Conservation (phyloP, 2,888 invertebrate genomes). For the Xylota segnis region DNA sequence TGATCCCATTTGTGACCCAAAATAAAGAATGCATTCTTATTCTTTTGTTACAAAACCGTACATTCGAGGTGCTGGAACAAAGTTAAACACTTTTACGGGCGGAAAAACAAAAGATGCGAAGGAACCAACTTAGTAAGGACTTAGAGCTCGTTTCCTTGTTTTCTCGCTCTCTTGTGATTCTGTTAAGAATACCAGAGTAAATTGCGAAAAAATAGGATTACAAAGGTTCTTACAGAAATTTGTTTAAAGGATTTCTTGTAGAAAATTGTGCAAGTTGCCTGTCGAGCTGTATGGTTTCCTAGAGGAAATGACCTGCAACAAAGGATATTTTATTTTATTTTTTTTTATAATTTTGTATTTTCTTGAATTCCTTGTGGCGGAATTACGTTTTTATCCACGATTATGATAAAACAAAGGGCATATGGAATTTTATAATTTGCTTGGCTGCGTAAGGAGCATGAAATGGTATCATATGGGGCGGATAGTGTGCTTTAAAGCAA, state of each 20-base stretch:
- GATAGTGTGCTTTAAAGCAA: too few relatives aligned
- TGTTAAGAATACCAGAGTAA: constrained; percentile 46
- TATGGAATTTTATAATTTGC: neutral
- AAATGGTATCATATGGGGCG: too few relatives aligned
- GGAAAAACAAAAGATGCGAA: constrained; percentile 37
- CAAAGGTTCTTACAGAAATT: constrained; percentile 61
- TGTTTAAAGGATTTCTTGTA: constrained; percentile 42
- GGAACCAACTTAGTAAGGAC: constrained; percentile 44
- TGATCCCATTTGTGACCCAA: constrained; percentile 58
- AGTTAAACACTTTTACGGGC: constrained; percentile 64
- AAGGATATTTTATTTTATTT: neutral
- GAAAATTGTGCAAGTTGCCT: neutral
- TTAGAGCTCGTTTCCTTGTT: constrained; percentile 9
- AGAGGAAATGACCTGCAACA: neutral
- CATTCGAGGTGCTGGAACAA: constrained; percentile 46
- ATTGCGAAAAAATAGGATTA: constrained; percentile 64
- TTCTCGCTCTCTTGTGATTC: constrained; percentile 8
- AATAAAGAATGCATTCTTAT: constrained; percentile 46
- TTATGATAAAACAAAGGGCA: neutral
- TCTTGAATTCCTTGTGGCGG: neutral
- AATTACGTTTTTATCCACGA: neutral
- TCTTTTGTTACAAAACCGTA: constrained; percentile 15
- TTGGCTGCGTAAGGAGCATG: neutral
- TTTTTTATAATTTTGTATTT: neutral
- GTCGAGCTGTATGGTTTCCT: neutral